Percentiles rank a stretch among this genome's conserved stretches.
Evolutionary conservation across 2,113 vertebrate genomes (phyloP).

Genomic region (Orycteropus afer): DNA sequence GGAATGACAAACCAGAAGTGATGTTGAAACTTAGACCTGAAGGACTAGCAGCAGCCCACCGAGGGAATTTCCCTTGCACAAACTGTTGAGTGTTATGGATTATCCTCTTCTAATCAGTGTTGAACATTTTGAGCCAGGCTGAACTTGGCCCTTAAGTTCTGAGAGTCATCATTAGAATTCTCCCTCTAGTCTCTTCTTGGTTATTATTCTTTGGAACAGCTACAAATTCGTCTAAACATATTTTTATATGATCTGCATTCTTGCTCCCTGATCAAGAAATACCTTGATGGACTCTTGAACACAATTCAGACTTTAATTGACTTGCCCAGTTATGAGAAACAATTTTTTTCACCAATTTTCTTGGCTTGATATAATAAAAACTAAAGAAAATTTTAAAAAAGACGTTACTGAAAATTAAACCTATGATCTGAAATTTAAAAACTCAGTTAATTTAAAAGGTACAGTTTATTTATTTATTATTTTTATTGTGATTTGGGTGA

Average conservation of each 20-base stretch:
- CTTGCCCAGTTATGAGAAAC: not conserved
- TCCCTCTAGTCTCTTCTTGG: not conserved
- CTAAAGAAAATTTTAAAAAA: slow-evolving; percentile 1
- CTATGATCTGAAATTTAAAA: not conserved
- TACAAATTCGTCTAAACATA: not conserved
- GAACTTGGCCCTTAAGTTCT: not conserved
- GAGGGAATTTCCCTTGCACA: not conserved
- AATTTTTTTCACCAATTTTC: not conserved
- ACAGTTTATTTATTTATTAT: too few species aligned
- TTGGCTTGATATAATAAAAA: not conserved
- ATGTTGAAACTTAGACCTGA: not conserved
- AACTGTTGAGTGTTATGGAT: not conserved
- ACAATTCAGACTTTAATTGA: not conserved
- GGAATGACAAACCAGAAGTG: not conserved
- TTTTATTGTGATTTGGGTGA: too few species aligned
- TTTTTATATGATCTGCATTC: not conserved
- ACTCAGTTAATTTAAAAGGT: too few species aligned
- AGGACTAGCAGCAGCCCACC: not conserved
- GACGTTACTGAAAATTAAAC: not conserved
- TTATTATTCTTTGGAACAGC: not conserved
- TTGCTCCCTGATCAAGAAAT: not conserved
- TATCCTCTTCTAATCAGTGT: not conserved
- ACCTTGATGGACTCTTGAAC: not conserved
- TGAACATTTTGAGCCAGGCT: not conserved
- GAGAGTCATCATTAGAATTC: not conserved